Evolutionary conservation across 2,888 invertebrate genomes (phyloP), one percentile per base, ranked within the genome.

Genomic region (Luperina testacea): DNA sequence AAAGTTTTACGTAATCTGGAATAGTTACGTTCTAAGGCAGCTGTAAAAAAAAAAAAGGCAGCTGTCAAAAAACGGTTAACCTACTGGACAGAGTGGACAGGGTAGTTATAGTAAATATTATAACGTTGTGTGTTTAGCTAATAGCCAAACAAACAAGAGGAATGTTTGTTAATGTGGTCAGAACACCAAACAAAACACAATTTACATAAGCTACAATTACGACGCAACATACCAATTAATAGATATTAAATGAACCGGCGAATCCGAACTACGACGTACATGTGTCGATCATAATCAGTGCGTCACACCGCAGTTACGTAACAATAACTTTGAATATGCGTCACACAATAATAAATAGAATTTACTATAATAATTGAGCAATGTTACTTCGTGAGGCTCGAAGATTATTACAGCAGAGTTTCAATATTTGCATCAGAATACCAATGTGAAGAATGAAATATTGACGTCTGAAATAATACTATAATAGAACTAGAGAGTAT

Each of bases 301-400:
- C 80, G 83, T 77, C 78, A 74, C 51, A 59, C n/a, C 57, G 38
- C 59, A 72, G 51, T 85, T 83, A 76, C 72, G 84, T 72, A 85
- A 87, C 57, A 69, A 77, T 80, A 77, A 77, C 61, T 83, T 83
- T 72, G 27, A 45, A 59, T 65, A 64, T 74, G 87, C 84, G 80
- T 84, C 74, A 80, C 72, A 61, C 24, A 24, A 79, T 68, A 78
- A 67, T 69, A 72, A 72, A 83, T 75, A 64, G 5, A 72, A 76
- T 72, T 72, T 69, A 76, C 71, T 75, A 48, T 64, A 82, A 61
- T 71, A 61, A 65, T 61, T 81, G 27, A 81, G 67, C 70, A 71
- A 80, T 27, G 32, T 59, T 38, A 79, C 53, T 73, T 67, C 38
- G 68, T 72, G 63, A 59, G 32, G 27, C 68, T 65, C 45, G 45